Base-by-base conservation (phyloP, 2,113 vertebrate species). In the Vireo altiloquus region DNA sequence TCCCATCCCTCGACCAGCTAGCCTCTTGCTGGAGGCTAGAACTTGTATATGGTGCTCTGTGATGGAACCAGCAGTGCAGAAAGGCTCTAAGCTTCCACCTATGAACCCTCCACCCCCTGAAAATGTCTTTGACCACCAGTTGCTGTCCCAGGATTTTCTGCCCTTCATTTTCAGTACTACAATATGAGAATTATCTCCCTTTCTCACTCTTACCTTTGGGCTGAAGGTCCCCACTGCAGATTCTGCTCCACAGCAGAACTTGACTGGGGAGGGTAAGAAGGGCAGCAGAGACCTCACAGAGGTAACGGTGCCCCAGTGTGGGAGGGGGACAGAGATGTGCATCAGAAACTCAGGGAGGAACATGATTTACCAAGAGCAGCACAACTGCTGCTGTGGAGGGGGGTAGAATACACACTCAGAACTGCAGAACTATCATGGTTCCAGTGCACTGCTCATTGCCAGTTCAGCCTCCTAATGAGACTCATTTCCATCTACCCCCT, bases 351-450 rank as follows among this genome's bases (percentile, higher is more conserved):
- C 25, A 10, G 49, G 13, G 23, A 77, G 49, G n/a, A 92, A 54
- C 24, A 39, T 0, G 1, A 40, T 30, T 20, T 40, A 79, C 8
- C 44, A 64, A 28, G 11, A 70, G 6, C 9, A 31, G 13, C 24
- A 79, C 40, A 91, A 16, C 11, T 25, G 49, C 40, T 42, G 40
- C 40, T 42, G 11, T 44, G 13, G 4, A 1, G 3, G 5, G 15
- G 53, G 46, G 40, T 49, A 21, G 11, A 82, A 39, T 10, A 31
- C 1, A 2, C 20, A n/a, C 52, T 27, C 22, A 52, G 22, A 86
- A 57, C 10, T 77, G 11, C 23, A 83, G 42, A 91, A 61, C 9
- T 33, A 1, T 22, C 22, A 19, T 4, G 40, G 25, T 52, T 66
- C 39, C 44, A 87, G 30, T 27, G 50, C 15, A 39, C 54, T 63